Evolutionary conservation across 2,113 vertebrate genomes (phyloP), one percentile per base, ranked within the genome.

Genomic region (Pachycephala philippinensis): DNA sequence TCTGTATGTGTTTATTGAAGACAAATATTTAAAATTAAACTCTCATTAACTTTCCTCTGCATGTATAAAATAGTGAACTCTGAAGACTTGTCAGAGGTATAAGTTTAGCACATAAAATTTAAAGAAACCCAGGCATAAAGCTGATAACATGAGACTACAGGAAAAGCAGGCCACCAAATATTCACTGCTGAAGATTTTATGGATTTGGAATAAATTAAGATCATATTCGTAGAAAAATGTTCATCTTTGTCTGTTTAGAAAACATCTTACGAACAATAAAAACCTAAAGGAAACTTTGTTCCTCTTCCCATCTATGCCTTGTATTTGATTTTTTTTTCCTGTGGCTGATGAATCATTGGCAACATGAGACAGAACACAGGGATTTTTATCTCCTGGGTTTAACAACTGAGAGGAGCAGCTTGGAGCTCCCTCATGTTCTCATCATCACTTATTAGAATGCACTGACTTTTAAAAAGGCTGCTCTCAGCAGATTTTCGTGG

Each of bases 401-500:
- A 84, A 89, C 84, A 89, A 74, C 37, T 64, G 50, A 77, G 93
- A 89, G 40, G 22, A 88, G 53, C 75, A 85, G 80, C 70, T 71
- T 66, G 90, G 53, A 75, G 53, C 27, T 33, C 61, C 79, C 88
- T 94, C 22, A 13, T 33, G 52, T 86, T 65, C 76, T 57, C n/a
- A 49, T 69, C 68, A 75, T 82, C 60, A 60, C 75, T 96, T 89
- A 88, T 93, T 93, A 82, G 72, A 95, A 90, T 77, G 27, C 75
- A 85, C 65, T 84, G 52, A 87, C 84, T 85, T 96, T 72, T 79
- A 33, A 95, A 91, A 69, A 78, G 19, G 26, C 45, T 70, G 50
- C 80, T 97, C 91, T 80, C 56, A 93, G 53, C 54, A 91, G 11
- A 53, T 97, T 97, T 89, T 45, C 6, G 9, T 90, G 57, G 50